Evolutionary conservation across 2,888 invertebrate genomes (phyloP).

Genomic region (Papilio demoleus): DNA sequence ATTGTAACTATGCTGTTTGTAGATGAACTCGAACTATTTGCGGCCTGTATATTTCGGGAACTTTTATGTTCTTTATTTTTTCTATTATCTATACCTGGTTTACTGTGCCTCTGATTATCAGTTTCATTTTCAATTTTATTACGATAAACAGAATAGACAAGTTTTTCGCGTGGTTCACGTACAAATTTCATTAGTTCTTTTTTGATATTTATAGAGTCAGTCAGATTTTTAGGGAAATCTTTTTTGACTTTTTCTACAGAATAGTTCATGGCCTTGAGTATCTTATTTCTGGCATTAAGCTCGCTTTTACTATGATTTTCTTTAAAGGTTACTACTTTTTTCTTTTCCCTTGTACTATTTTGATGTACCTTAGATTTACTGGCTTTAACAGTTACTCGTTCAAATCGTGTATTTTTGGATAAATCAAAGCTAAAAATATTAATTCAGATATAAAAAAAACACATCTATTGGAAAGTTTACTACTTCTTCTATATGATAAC

Average conservation of each 20-base stretch:
- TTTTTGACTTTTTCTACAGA: background rate
- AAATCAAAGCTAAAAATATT: constrained; percentile 54
- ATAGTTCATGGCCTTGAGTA: background rate
- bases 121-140: constrained; percentile 55
- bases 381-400: constrained; percentile 49
- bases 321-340: constrained; percentile 16
- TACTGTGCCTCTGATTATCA: constrained; percentile 23
- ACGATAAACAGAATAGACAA: constrained; percentile 62
- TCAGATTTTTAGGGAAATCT: constrained; percentile 36
- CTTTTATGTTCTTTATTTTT: constrained; percentile 50
- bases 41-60: constrained; percentile 51
- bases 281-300: background rate
- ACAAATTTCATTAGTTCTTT: constrained; percentile 57
- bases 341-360: constrained; percentile 47
- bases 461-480: background rate
- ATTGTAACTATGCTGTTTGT: constrained; percentile 70
- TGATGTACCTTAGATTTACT: constrained; percentile 40
- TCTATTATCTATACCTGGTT: constrained; percentile 42
- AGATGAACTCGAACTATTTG: constrained; percentile 70
- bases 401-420: constrained; percentile 54
- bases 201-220: constrained; percentile 54
- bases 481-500: too few species aligned
- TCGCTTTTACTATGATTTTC: constrained; percentile 51
- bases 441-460: background rate
- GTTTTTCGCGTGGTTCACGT: constrained; percentile 49